Evolutionary conservation across 2,888 invertebrate genomes (phyloP).

Genomic region (Nemotelus pantherinus): DNA sequence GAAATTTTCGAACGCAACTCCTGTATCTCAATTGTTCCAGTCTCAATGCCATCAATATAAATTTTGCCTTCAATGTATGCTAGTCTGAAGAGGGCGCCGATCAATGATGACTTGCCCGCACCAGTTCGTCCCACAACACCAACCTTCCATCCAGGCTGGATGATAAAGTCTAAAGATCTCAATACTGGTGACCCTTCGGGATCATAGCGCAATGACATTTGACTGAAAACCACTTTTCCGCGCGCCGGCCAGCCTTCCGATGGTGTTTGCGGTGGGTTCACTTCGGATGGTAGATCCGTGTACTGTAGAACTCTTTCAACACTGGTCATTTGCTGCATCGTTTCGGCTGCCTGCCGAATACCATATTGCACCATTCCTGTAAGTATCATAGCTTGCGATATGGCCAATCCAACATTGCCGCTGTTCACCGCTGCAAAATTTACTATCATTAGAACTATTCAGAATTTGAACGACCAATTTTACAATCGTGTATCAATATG

Average conservation of each 20-base stretch:
- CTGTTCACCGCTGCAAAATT: slow-evolving; percentile 65
- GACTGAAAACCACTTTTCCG: slow-evolving; percentile 69
- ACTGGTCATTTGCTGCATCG: slow-evolving; percentile 75
- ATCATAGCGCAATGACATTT: slow-evolving; percentile 71
- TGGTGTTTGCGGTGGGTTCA: slow-evolving; percentile 65
- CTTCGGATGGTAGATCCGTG: slow-evolving; percentile 73
- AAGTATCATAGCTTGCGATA: slow-evolving; percentile 74
- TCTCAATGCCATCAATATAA: slow-evolving; percentile 76
- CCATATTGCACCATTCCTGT: slow-evolving; percentile 79
- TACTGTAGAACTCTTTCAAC: slow-evolving; percentile 80
- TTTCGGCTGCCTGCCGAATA: slow-evolving; percentile 76
- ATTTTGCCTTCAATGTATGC: slow-evolving; percentile 77
- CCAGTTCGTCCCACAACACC: slow-evolving; percentile 87
- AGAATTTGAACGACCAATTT: slow-evolving; percentile 49
- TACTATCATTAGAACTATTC: neutral
- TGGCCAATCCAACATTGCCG: slow-evolving; percentile 77
- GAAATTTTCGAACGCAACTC: slow-evolving; percentile 67
- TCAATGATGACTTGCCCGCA: slow-evolving; percentile 83
- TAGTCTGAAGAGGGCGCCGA: slow-evolving; percentile 81
- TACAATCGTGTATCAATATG: slow-evolving; percentile 70
- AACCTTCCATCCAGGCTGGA: slow-evolving; percentile 75
- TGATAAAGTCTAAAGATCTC: slow-evolving; percentile 74
- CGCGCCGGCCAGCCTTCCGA: slow-evolving; percentile 74
- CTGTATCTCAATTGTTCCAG: slow-evolving; percentile 66
- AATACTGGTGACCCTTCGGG: slow-evolving; percentile 73